A percentile compares a stretch with the other conserved stretches of the same genome.
phyloP scores from a whole-genome alignment of 2,888 invertebrate species.

The Thumatha senex region DNA sequence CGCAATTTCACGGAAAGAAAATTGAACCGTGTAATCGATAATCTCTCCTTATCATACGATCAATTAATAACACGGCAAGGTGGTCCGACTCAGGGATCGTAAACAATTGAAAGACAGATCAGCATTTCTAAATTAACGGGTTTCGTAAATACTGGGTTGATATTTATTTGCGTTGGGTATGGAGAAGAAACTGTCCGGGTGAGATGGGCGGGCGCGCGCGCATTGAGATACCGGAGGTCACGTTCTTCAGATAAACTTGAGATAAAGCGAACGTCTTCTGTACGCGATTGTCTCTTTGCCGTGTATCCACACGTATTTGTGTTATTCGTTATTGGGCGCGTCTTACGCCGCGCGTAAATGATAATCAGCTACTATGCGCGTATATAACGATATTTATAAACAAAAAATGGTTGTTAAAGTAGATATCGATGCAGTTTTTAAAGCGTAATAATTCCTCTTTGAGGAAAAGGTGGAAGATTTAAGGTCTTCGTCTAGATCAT shows the following conservation, averaged over 20 bases:
- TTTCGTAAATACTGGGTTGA: slow-evolving; percentile 49
- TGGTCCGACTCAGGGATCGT: slow-evolving; percentile 63
- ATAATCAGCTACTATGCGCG: slow-evolving; percentile 19
- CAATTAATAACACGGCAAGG: slow-evolving; percentile 77
- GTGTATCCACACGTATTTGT: slow-evolving; percentile 33
- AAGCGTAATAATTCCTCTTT: no score
- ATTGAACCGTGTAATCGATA: slow-evolving; percentile 51
- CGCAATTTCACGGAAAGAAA: slow-evolving; percentile 32
- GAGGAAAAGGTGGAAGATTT: no score
- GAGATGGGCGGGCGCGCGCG: slow-evolving; percentile 73
- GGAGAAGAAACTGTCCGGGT: slow-evolving; percentile 50
- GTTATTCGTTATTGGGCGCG: slow-evolving; percentile 26
- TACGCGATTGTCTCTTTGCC: slow-evolving; percentile 66
- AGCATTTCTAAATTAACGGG: slow-evolving; percentile 74
- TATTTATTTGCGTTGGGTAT: slow-evolving; percentile 57
- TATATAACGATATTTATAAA: slow-evolving; percentile 29
- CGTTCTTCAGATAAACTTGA: slow-evolving; percentile 71
- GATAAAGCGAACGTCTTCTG: slow-evolving; percentile 72
- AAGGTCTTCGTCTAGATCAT: no score
- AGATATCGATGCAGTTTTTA: not conserved
- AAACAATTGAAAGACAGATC: slow-evolving; percentile 72
- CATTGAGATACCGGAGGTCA: slow-evolving; percentile 75
- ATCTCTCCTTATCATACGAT: slow-evolving; percentile 62
- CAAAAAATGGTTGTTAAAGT: slow-evolving; percentile 12
- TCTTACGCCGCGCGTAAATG: slow-evolving; percentile 19